phyloP scores from a whole-genome alignment of 2,797 vertebrate genomes.

The Gorsachius magnificus region DNA sequence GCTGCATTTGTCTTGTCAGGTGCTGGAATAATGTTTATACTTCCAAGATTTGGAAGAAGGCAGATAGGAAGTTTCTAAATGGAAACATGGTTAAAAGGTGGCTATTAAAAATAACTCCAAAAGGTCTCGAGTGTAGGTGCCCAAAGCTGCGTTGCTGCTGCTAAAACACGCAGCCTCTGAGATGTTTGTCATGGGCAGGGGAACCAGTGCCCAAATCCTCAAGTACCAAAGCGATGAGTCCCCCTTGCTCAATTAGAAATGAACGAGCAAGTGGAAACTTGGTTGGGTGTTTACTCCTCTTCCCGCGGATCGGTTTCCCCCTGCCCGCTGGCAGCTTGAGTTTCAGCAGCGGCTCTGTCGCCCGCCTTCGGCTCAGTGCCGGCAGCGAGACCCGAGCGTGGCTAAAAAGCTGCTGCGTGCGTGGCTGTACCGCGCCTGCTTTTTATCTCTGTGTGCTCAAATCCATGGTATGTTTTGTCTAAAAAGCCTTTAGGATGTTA shows the following conservation, averaged over 20 bases:
- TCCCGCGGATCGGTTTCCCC: background rate
- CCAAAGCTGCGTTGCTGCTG: background rate
- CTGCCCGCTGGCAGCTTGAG: background rate
- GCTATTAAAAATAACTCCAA: background rate
- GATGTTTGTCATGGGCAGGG: background rate
- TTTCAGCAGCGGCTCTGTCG: background rate
- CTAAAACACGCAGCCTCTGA: too few relatives aligned
- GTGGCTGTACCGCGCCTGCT: fast-evolving
- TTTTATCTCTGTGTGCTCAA: fast-evolving
- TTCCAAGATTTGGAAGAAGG: background rate
- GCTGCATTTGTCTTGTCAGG: background rate
- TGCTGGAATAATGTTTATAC: background rate
- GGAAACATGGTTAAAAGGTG: background rate
- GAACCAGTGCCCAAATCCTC: background rate
- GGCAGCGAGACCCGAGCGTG: too few relatives aligned
- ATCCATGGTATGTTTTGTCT: background rate
- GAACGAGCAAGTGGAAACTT: background rate
- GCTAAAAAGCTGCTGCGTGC: fast-evolving
- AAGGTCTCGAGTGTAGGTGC: background rate
- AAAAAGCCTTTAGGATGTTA: background rate
- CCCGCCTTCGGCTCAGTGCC: background rate
- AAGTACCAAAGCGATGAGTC: background rate
- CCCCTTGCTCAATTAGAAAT: background rate
- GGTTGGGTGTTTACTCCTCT: background rate
- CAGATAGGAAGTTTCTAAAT: background rate